A percentile compares a stretch with the other conserved stretches of the same genome.
Conservation (phyloP, 1,140 invertebrate genomes). For the Caenorhabditis briggsae region DNA sequence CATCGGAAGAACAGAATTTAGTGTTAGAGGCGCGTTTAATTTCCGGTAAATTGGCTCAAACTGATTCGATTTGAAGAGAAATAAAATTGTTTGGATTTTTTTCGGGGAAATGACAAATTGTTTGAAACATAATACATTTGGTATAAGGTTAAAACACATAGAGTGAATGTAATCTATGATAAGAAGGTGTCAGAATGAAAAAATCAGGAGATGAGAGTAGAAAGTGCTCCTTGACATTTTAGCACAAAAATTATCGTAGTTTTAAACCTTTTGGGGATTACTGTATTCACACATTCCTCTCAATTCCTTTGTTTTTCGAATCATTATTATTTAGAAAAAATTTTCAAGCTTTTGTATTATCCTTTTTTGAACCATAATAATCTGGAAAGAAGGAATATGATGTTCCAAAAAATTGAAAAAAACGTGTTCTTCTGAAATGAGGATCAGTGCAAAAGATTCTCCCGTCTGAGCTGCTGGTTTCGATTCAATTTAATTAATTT, state of each 20-base stretch:
- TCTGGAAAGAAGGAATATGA: background rate
- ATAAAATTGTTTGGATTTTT: too few species aligned
- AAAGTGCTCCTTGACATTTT: too few species aligned
- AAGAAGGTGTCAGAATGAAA: background rate
- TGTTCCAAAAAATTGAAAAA: background rate
- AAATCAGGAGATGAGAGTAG: too few species aligned
- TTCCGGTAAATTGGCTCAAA: too few species aligned
- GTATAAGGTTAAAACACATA: slow-evolving; percentile 18
- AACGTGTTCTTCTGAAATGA: background rate
- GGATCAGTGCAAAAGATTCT: slow-evolving; percentile 3
- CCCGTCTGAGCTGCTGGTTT: background rate
- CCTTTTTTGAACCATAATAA: background rate
- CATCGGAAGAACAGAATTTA: slow-evolving; percentile 13
- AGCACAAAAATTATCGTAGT: too few species aligned
- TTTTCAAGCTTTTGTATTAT: background rate
- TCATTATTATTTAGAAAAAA: too few species aligned
- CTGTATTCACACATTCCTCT: too few species aligned
- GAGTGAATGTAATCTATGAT: background rate
- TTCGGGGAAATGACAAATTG: background rate
- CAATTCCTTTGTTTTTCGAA: too few species aligned
- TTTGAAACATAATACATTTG: background rate
- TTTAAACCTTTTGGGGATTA: too few species aligned
- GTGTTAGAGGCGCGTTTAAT: background rate
- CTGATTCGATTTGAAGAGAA: too few species aligned
- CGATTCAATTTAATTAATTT: slow-evolving; percentile 28